Evolutionary conservation across 2,113 vertebrate genomes (phyloP), one percentile per base, ranked within the genome.

Genomic region (Leucopsar rothschildi): DNA sequence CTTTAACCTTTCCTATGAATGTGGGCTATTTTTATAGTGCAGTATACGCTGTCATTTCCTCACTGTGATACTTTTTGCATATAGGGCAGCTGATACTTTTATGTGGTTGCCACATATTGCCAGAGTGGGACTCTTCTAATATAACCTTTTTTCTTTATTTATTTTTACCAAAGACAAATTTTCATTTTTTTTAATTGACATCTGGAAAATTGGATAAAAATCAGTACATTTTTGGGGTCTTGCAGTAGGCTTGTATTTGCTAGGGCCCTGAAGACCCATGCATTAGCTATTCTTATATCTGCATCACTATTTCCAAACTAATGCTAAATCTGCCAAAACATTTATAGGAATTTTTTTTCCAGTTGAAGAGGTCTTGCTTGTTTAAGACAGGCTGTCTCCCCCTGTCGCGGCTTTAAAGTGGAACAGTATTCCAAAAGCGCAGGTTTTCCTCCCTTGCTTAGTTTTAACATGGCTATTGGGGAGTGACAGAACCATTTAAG

Each of bases 351-450:
- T 16, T 31, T 25, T 27, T 2, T 21, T 40, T 10, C 1, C 14
- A 63, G 37, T 59, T 35, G 8, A 85, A 39, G 57, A 60, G 2
- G 23, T 61, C 31, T 53, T 44, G 10, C 6, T 83, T 12, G 4
- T 85, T 93, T 65, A 69, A 31, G 77, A 44, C 11, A 71, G 11
- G 2, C 15, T 49, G 8, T 12, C 56, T 70, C 7, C 70, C 55
- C 55, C 35, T 73, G 0, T 63, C 14, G 15, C 0, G 0, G 40
- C 76, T 72, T 76, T 3, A 24, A 68, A 70, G 18, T 31, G 35
- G 15, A 80, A 33, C 13, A 0, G 0, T 61, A 45, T 82, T 77
- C 27, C 56, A 56, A 35, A 72, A 82, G 16, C 3, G 0, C 6
- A 52, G 5, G 1, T 15, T 72, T 83, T 91, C 44, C 31, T 73